phyloP scores from a whole-genome alignment of 2,888 invertebrate species.

The Cantharis lateralis region DNA sequence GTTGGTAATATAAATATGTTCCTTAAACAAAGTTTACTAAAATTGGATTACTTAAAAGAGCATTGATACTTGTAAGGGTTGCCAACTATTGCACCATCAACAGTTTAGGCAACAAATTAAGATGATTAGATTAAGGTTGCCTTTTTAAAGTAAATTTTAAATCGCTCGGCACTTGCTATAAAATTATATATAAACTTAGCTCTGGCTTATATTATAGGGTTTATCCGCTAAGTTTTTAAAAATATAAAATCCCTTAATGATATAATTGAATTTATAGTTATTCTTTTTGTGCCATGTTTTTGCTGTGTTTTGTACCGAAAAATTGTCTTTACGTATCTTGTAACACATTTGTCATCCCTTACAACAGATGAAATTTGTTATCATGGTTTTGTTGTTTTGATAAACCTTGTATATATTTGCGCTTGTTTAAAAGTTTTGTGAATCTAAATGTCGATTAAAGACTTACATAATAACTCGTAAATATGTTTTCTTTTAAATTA shows the following conservation, averaged over 20 bases:
- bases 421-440: not conserved
- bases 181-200: conserved; percentile 13
- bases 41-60: not conserved
- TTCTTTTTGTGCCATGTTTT: not conserved
- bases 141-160: conserved; percentile 14
- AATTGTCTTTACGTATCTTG: not conserved
- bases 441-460: not conserved
- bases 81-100: conserved; percentile 7
- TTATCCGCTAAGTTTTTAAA: not conserved
- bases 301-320: not conserved
- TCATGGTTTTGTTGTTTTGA: not conserved
- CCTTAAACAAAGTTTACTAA: conserved; percentile 13
- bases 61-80: conserved; percentile 11
- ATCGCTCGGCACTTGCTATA: conserved; percentile 9
- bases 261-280: not conserved
- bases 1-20: conserved; percentile 37
- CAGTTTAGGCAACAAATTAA: conserved; percentile 11
- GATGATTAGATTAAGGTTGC: conserved; percentile 19
- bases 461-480: not conserved
- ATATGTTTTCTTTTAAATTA: not conserved
- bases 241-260: not conserved
- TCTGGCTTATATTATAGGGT: conserved; percentile 16
- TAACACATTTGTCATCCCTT: not conserved
- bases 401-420: not conserved
- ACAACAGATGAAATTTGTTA: not conserved